Base-by-base conservation (phyloP, 2,113 vertebrate genomes). In the Pardalotus punctatus region DNA sequence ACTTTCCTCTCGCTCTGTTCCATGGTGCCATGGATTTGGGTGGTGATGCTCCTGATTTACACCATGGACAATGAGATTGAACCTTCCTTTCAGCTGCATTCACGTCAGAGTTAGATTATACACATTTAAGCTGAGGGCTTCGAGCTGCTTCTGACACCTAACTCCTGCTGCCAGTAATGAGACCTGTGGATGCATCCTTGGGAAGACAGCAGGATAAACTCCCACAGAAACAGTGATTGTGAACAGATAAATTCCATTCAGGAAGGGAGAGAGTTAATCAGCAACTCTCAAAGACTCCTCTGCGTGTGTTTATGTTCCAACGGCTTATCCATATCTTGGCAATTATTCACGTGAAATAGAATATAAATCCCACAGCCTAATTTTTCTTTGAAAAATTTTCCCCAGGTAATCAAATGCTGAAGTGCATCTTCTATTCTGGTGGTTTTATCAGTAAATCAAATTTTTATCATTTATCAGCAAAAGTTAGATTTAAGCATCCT, bases 401-500 rank as follows among this genome's bases (percentile, higher is more conserved):
- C 81, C 86, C 51, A 94, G 96, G 93, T 97, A 97, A 97, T 97
- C 97, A 97, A 77, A 95, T 96, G 79, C 87, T 47, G 28, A 96
- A 87, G 74, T 78, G 87, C 89, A 87, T 93, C 81, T 96, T 97
- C 94, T 94, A 60, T 97, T 97, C 73, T 1, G 3, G 43, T 83
- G 84, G 73, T 90, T 98, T 97, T 96, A 96, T 98, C 97, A 97
- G 96, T 98, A 98, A 97, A 97, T 98, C 97, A 98, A 87, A 97
- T 97, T 97, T 97, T 97, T 97, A 97, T 96, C 94, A 94, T 98
- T 98, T 98, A 98, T 98, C 97, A 98, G 98, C 97, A 96, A 97
- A 98, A 98, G 96, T 97, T 97, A 97, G 96, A 97, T 98, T 98
- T 98, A 97, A 98, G 97, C 97, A 97, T 98, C 96, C 91, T 97